Evolutionary conservation across 2,888 invertebrate species (phyloP).

Genomic region (Odontothrips loti): DNA sequence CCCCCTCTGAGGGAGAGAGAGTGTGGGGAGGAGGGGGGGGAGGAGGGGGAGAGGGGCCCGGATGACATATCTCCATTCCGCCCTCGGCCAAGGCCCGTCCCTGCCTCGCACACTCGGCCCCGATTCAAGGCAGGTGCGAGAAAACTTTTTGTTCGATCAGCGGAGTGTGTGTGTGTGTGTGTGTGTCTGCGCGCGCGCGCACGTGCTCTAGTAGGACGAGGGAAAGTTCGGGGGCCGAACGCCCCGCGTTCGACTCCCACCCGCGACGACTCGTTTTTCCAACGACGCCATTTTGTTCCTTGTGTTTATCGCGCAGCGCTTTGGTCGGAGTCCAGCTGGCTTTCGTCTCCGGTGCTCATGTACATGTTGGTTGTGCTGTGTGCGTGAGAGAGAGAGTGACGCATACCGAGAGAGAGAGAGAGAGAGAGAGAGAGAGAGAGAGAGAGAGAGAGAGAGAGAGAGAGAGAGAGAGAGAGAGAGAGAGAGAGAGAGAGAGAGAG

Average conservation of each 20-base stretch:
- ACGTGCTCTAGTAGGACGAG: background rate
- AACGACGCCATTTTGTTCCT: background rate
- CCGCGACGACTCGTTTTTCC: background rate
- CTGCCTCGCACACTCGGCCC: background rate
- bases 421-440: background rate
- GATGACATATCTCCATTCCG: background rate
- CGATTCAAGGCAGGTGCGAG: conserved; percentile 12
- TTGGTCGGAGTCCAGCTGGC: too few relatives aligned
- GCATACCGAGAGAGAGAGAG: background rate
- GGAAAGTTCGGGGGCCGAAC: background rate
- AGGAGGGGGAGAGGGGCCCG: background rate
- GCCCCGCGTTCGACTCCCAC: background rate
- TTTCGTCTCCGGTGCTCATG: too few relatives aligned
- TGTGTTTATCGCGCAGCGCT: too few relatives aligned
- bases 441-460: too few relatives aligned
- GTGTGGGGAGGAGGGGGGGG: background rate
- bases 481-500: background rate
- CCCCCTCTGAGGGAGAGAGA: background rate
- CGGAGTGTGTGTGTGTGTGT: background rate
- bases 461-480: too few relatives aligned
- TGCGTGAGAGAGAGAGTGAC: background rate
- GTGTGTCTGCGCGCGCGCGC: background rate
- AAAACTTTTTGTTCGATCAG: conserved; percentile 18
- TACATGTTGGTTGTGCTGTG: background rate
- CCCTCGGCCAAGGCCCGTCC: background rate